Conservation (phyloP, 2,113 vertebrate species). For the Antennarius striatus region DNA sequence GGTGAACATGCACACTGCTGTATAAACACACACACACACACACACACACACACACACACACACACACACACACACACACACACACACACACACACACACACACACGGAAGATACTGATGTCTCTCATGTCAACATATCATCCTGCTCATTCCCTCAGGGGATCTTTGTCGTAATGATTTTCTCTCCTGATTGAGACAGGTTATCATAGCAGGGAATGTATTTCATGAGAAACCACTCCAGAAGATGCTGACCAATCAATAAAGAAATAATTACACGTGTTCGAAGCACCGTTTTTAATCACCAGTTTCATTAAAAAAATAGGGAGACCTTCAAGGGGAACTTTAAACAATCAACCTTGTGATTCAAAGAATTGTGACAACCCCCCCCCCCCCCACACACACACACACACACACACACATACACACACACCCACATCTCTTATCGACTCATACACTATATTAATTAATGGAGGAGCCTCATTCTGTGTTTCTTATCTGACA, state of each 20-base stretch:
- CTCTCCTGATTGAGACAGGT: constrained; percentile 54
- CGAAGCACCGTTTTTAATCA: constrained; percentile 61
- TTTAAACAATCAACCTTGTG: constrained; percentile 58
- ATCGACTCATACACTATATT: constrained; percentile 58
- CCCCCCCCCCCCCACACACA: constrained; percentile 4
- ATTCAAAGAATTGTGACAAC: constrained; percentile 39
- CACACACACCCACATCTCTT: constrained; percentile 12
- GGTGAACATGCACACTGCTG: constrained; percentile 2
- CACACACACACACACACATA: too few relatives aligned
- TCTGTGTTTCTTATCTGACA: constrained; percentile 47
- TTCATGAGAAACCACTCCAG: constrained; percentile 57
- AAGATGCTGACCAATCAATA: constrained; percentile 73
- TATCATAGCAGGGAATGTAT: constrained; percentile 58
- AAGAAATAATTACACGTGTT: constrained; percentile 73
- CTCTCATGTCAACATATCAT: constrained; percentile 24
- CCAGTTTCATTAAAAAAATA: constrained; percentile 56
- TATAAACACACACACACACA: constrained; percentile 22
- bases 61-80: constrained; percentile 19
- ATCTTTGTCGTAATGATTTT: constrained; percentile 59
- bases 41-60: constrained; percentile 8
- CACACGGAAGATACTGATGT: not conserved
- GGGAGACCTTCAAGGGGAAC: constrained; percentile 39
- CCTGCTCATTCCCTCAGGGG: constrained; percentile 34
- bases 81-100: constrained; percentile 11
- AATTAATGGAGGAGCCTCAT: constrained; percentile 65